phyloP scores from a whole-genome alignment of 2,888 invertebrate genomes.

The Diarsia brunnea region DNA sequence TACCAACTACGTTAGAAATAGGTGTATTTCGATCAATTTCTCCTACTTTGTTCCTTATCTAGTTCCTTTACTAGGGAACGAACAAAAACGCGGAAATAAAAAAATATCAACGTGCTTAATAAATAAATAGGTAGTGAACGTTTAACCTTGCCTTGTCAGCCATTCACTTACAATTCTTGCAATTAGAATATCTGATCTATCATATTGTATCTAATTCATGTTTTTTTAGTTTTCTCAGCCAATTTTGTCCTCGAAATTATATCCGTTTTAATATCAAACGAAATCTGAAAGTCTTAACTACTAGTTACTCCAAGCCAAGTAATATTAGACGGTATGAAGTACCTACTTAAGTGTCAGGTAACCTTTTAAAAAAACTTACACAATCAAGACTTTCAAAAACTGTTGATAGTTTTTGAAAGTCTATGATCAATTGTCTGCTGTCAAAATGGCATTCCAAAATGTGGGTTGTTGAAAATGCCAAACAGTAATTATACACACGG shows the following conservation, averaged over 20 bases:
- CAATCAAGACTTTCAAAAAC: background rate
- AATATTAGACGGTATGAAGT: background rate
- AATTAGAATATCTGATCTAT: slow-evolving; percentile 54
- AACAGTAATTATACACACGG: background rate
- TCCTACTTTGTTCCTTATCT: slow-evolving; percentile 12
- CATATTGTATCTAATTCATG: slow-evolving; percentile 51
- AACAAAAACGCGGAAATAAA: slow-evolving; percentile 79
- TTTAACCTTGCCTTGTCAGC: slow-evolving; percentile 78
- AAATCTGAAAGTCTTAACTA: slow-evolving; percentile 32
- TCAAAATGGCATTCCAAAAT: slow-evolving; percentile 18
- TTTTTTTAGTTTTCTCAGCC: slow-evolving; percentile 18
- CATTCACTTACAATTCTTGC: slow-evolving; percentile 62
- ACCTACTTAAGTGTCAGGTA: slow-evolving; percentile 12
- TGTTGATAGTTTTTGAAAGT: slow-evolving; percentile 15
- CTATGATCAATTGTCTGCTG: background rate
- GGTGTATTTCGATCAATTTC: slow-evolving; percentile 4
- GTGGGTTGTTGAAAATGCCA: background rate
- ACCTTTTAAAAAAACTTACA: slow-evolving; percentile 31
- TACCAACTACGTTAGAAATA: background rate
- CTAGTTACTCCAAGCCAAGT: slow-evolving; percentile 3
- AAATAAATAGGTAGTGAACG: slow-evolving; percentile 78
- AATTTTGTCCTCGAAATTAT: slow-evolving; percentile 49
- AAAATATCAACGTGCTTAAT: slow-evolving; percentile 59
- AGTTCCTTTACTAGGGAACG: background rate
- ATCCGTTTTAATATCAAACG: slow-evolving; percentile 47